Percentiles rank a stretch among this genome's conserved stretches.
phyloP scores from a whole-genome alignment of 2,113 vertebrate genomes.

The Coryphaenoides rupestris region DNA sequence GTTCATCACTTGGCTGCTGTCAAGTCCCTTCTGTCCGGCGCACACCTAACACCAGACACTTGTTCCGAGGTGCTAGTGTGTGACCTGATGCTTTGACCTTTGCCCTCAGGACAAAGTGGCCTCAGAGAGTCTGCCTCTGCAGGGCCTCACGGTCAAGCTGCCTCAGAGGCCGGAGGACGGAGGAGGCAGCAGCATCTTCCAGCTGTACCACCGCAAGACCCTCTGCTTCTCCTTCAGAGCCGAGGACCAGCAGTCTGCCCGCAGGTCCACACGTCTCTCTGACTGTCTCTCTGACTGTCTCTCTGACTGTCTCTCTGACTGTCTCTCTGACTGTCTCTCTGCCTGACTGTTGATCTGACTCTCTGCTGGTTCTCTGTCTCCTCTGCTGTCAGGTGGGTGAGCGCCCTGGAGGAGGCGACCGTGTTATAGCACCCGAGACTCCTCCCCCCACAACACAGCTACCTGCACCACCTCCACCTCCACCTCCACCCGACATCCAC shows the following conservation, averaged over 20 bases:
- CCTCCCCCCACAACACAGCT: slow-evolving; percentile 39
- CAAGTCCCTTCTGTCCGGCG: neutral
- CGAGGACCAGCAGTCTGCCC: slow-evolving; percentile 81
- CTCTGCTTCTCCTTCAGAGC: slow-evolving; percentile 93
- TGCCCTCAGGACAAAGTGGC: slow-evolving; percentile 84
- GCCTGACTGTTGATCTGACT: neutral
- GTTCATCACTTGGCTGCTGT: neutral
- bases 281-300: neutral
- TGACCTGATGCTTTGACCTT: slow-evolving; percentile 6
- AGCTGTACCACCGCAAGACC: slow-evolving; percentile 94
- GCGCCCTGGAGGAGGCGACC: slow-evolving; percentile 92
- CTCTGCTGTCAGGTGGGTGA: slow-evolving; percentile 85
- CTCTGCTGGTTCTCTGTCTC: neutral
- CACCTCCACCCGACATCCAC: neutral
- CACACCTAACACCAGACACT: neutral
- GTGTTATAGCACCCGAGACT: slow-evolving; percentile 83
- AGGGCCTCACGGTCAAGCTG: slow-evolving; percentile 88
- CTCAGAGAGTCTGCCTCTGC: slow-evolving; percentile 88
- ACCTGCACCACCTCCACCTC: slow-evolving; percentile 33
- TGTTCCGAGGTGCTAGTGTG: neutral
- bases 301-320: neutral
- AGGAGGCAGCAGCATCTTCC: slow-evolving; percentile 80
- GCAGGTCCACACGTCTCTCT: slow-evolving; percentile 77
- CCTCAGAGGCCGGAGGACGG: slow-evolving; percentile 80
- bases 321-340: neutral